Base-by-base conservation (phyloP, 2,797 vertebrate genomes). In the Poliocrania exsul region DNA sequence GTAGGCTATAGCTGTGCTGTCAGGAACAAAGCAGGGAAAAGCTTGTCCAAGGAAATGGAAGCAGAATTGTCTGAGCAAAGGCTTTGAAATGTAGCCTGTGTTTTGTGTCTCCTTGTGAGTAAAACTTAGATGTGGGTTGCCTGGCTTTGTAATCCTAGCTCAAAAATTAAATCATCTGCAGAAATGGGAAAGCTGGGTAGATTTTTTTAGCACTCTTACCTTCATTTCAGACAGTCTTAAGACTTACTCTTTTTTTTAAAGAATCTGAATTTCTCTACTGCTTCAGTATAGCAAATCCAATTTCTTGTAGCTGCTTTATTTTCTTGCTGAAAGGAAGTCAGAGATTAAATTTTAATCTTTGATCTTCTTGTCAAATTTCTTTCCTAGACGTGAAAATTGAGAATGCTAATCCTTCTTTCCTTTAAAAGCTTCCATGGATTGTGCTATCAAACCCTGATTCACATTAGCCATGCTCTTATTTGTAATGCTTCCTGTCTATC, bases 231-330 rank as follows among this genome's bases (percentile, higher is more conserved):
- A 23, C 53, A 69, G 66, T 60, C 9, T 13, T 38, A 72, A 81
- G 50, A 5, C 13, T 35, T 50, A 31, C 23, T n/a, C 23, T 38
- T 69, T 40, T 40, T 86, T 57, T 50, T 17, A n/a, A 77, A 61
- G 67, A 80, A 86, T 42, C n/a, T 13, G 56, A 64, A 71, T 91
- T 83, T 70, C 58, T 92, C 47, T 57, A 31, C 69, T 69, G 21
- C 13, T 2, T 79, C 90, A 90, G 62, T 88, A 77, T 33, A 53
- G 44, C 57, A 92, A 94, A 96, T 84, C 83, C 66, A 73, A 70
- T 95, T 88, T 81, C 33, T 64, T 84, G 33, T 53, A 80, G 35
- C 82, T 92, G 18, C 87, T 86, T 86, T 95, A 83, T 74, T 92
- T 95, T 78, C 53, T 88, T 42, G 28, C 65, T 81, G 50, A 88